These are phyloP conservation scores for Auanema sp. DNA, from an alignment of 2,888 invertebrate genomes.

Conservation along the genomic window DNA sequence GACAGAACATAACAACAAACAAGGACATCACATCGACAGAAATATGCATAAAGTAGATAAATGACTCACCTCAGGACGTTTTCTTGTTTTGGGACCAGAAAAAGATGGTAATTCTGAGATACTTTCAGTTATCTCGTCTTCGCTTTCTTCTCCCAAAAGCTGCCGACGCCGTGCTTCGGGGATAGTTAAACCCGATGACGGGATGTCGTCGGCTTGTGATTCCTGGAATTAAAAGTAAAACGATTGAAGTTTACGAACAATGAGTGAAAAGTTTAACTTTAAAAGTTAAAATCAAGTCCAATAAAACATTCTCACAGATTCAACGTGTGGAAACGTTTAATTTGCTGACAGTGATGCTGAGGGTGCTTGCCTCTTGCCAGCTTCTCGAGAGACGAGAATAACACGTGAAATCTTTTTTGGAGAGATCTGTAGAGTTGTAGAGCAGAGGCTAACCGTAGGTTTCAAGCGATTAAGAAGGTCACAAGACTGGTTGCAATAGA, in stretches of 20 bases:
- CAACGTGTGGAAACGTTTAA: too few relatives aligned
- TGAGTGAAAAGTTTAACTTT: background rate
- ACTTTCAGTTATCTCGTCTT: slow-evolving; percentile 61
- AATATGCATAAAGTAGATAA: background rate
- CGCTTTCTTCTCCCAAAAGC: slow-evolving; percentile 43
- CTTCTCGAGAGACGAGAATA: too few relatives aligned
- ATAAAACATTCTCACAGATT: too few relatives aligned
- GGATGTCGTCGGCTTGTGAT: slow-evolving; percentile 55
- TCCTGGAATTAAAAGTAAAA: slow-evolving; percentile 26
- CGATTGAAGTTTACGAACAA: background rate
- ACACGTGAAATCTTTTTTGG: too few relatives aligned
- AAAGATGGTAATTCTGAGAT: slow-evolving; percentile 64
- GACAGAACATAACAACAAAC: slow-evolving; percentile 3
- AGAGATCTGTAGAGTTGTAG: too few relatives aligned
- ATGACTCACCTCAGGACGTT: slow-evolving; percentile 5
- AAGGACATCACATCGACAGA: background rate
- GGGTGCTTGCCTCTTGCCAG: too few relatives aligned
- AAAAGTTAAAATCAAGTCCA: background rate
- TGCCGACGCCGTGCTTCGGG: slow-evolving; percentile 58
- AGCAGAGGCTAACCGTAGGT: too few relatives aligned
- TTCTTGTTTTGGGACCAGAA: slow-evolving; percentile 30
- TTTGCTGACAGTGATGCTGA: too few relatives aligned
- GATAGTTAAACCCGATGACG: slow-evolving; percentile 59
- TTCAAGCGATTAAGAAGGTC: too few relatives aligned
- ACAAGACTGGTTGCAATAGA: too few relatives aligned